A percentile compares a stretch with the other conserved stretches of the same genome.
These are phyloP conservation scores for Neosilurus hyrtlii DNA, from an alignment of 2,797 vertebrate genomes.

Conservation along the genomic window DNA sequence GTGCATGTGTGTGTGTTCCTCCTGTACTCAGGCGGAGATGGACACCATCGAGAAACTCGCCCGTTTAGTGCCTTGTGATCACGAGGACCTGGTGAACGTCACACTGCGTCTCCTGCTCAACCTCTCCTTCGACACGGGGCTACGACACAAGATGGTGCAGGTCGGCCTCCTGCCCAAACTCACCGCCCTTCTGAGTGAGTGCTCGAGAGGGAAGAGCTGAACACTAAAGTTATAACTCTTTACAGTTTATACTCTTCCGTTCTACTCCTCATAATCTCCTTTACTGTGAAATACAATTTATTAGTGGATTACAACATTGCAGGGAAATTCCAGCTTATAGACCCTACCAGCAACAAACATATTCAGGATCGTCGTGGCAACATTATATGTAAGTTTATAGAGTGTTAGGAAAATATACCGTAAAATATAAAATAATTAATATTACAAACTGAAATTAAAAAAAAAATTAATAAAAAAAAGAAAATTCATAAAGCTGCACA, in stretches of 20 bases:
- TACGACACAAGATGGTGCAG: conserved; percentile 89
- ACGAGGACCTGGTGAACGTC: conserved; percentile 84
- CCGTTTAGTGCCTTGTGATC: conserved; percentile 82
- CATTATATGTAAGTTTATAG: background rate
- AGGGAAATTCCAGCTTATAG: background rate
- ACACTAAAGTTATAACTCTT: no score
- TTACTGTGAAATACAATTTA: background rate
- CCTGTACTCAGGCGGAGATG: conserved; percentile 76
- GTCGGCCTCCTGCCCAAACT: conserved; percentile 87
- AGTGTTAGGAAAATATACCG: no score
- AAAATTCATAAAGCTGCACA: no score
- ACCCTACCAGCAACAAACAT: background rate
- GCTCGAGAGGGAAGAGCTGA: background rate
- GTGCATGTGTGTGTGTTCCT: background rate
- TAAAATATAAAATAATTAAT: no score
- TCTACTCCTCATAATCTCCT: background rate
- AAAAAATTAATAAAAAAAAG: no score
- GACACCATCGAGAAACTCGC: conserved; percentile 84
- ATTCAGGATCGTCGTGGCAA: background rate
- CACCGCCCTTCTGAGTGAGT: conserved; percentile 81
- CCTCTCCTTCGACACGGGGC: conserved; percentile 86
- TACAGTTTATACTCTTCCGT: no score
- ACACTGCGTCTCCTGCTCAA: conserved; percentile 85
- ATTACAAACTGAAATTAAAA: no score
- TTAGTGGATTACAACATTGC: background rate